Conservation (phyloP, 2,888 invertebrate species). For the Bombylius major region DNA sequence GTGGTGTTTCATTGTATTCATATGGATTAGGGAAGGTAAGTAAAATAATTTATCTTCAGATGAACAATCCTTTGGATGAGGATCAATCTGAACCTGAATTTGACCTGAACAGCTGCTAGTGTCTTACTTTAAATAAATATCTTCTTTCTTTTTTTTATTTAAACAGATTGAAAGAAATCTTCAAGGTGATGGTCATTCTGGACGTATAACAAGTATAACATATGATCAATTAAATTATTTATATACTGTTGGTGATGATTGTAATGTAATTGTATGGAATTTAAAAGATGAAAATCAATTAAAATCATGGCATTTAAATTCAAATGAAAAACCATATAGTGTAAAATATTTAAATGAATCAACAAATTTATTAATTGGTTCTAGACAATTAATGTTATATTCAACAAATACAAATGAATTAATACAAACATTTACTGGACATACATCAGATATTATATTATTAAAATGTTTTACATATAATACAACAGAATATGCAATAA, state of each 20-base stretch:
- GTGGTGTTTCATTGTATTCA: conserved; percentile 29
- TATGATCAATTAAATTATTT: conserved; percentile 40
- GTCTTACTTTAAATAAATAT: neutral
- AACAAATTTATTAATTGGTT: conserved; percentile 27
- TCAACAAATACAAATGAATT: conserved; percentile 45
- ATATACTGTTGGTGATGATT: conserved; percentile 46
- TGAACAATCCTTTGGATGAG: no score
- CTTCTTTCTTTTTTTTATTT: neutral
- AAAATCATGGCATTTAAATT: conserved; percentile 40
- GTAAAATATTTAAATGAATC: conserved; percentile 30
- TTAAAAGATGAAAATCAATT: conserved; percentile 33
- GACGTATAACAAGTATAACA: conserved; percentile 41
- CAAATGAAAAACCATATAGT: conserved; percentile 39
- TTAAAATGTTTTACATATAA: conserved; percentile 30
- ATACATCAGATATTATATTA: conserved; percentile 44
- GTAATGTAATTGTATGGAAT: conserved; percentile 42
- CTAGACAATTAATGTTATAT: conserved; percentile 39
- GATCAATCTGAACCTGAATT: no score
- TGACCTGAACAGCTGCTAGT: no score
- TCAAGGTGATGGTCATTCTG: conserved; percentile 37
- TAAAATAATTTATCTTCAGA: neutral
- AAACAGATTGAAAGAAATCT: conserved; percentile 28
- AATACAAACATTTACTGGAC: conserved; percentile 51
- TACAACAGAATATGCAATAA: conserved; percentile 26
- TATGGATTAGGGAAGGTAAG: conserved; percentile 27